Base-by-base conservation (phyloP, 1,140 invertebrate species). In the Ruditapes philippinarum region DNA sequence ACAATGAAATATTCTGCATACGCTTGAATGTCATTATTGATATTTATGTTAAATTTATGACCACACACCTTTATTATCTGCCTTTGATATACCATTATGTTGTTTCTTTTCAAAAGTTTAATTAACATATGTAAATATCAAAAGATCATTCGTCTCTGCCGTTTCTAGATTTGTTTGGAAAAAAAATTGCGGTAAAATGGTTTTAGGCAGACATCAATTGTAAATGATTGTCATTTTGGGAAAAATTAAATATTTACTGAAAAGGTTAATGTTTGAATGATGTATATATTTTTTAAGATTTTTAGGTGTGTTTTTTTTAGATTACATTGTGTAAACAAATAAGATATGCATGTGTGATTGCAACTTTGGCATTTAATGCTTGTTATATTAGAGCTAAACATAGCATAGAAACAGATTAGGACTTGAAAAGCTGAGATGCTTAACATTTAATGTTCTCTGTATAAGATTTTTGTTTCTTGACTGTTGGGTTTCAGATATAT, bases 101-200 rank as follows among this genome's bases (percentile, higher is more conserved):
- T 65, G 4, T 40, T 62, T n/a, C n/a, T n/a, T n/a, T n/a, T n/a
- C n/a, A n/a, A n/a, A n/a, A 17, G 65, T 14, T 38, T 38, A 38
- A 70, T 70, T 70, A 70, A 22, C 65, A 70, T 70, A 38, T 70
- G 14, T 11, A 70, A 70, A 70, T 70, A 40, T 70, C 65, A 70
- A 38, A 38, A 38, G 65, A 70, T 70, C 65, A 70, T 70, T 70
- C 11, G n/a, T 38, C 65, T 70, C 14, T 38, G 33, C 65, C n/a
- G 22, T 40, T 70, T 70, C 65, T 70, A 9, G 31, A 70, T 70
- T 70, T 70, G 25, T 12, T 38, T 38, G 33, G 65, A 11, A 70
- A 38, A 70, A 70, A 70, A 4, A 17, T 38, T 38, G 2, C 1
- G 19, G 14, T 70, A n/a, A n/a, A n/a, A n/a, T n/a, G n/a, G 22